Conservation (phyloP, 2,797 vertebrate species). For the Enteromius afrohamiltoni region DNA sequence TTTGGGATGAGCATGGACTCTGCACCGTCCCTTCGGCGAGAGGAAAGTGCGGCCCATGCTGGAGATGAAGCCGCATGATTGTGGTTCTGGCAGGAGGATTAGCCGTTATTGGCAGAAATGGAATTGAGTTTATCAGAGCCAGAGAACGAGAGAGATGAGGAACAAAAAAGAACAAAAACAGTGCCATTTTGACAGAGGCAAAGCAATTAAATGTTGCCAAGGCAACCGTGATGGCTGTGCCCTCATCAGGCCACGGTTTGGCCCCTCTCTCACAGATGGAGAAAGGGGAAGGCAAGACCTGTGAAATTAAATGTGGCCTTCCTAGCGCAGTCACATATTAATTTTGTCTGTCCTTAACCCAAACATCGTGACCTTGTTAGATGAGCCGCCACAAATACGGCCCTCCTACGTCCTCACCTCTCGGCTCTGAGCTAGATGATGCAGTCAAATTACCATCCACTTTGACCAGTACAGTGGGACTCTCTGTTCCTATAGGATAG, state of each 20-base stretch:
- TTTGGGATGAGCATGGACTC: neutral
- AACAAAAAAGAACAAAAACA: conserved; percentile 59
- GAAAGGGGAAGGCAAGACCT: conserved; percentile 56
- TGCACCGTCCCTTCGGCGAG: conserved; percentile 4
- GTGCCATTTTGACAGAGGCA: conserved; percentile 58
- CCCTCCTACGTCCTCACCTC: conserved; percentile 20
- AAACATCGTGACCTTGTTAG: conserved; percentile 53
- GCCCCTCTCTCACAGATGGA: conserved; percentile 49
- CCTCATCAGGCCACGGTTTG: conserved; percentile 59
- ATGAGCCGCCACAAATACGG: conserved; percentile 31
- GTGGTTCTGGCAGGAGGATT: conserved; percentile 49
- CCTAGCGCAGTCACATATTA: conserved; percentile 54
- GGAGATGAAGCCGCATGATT: conserved; percentile 48
- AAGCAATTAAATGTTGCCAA: conserved; percentile 65
- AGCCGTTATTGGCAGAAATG: conserved; percentile 50
- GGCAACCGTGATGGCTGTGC: conserved; percentile 59
- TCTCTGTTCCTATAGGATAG: neutral
- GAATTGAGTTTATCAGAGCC: conserved; percentile 50
- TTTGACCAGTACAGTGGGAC: neutral
- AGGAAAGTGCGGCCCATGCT: conserved; percentile 10
- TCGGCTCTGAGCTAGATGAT: conserved; percentile 27
- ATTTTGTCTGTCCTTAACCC: conserved; percentile 52
- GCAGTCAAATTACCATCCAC: conserved; percentile 7
- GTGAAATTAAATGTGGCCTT: conserved; percentile 59
- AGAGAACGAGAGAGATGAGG: conserved; percentile 31